A percentile compares a stretch with the other conserved stretches of the same genome.
Conservation (phyloP, 2,113 vertebrate species). For the Danionella cerebrum region DNA sequence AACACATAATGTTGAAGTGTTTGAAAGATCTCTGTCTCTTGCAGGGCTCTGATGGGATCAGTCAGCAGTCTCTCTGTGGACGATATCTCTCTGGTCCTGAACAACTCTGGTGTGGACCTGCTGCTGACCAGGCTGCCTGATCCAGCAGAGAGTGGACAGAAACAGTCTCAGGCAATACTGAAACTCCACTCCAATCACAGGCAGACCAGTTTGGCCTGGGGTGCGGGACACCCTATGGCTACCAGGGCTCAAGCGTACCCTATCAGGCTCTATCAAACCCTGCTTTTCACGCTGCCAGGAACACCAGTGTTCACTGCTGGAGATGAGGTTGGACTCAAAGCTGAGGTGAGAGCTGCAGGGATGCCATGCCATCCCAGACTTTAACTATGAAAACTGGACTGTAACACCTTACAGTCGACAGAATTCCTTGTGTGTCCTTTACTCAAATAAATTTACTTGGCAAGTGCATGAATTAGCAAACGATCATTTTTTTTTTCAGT, state of each 20-base stretch:
- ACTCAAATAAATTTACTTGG: no score
- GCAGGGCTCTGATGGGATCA: slow-evolving; percentile 58
- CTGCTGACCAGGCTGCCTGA: slow-evolving; percentile 47
- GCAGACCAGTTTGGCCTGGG: slow-evolving; percentile 58
- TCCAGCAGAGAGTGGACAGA: slow-evolving; percentile 22
- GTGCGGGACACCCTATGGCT: slow-evolving; percentile 34
- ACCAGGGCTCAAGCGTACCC: slow-evolving; percentile 53
- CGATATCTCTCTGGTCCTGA: slow-evolving; percentile 33
- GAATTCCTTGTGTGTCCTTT: no score
- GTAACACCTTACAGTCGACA: no score
- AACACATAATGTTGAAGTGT: no score
- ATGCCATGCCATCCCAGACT: no score
- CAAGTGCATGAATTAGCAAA: no score
- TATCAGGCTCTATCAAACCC: slow-evolving; percentile 68
- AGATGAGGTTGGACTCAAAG: slow-evolving; percentile 73
- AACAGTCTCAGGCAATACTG: slow-evolving; percentile 35
- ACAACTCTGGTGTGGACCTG: slow-evolving; percentile 48
- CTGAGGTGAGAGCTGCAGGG: neutral
- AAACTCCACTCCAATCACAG: slow-evolving; percentile 32
- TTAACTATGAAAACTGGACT: no score
- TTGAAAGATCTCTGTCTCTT: neutral
- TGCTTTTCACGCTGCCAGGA: slow-evolving; percentile 77
- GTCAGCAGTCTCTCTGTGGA: accelerated
- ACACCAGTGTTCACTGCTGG: slow-evolving; percentile 78
- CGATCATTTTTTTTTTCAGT: no score